phyloP scores from a whole-genome alignment of 2,888 invertebrate genomes.

The Volucella inanis region DNA sequence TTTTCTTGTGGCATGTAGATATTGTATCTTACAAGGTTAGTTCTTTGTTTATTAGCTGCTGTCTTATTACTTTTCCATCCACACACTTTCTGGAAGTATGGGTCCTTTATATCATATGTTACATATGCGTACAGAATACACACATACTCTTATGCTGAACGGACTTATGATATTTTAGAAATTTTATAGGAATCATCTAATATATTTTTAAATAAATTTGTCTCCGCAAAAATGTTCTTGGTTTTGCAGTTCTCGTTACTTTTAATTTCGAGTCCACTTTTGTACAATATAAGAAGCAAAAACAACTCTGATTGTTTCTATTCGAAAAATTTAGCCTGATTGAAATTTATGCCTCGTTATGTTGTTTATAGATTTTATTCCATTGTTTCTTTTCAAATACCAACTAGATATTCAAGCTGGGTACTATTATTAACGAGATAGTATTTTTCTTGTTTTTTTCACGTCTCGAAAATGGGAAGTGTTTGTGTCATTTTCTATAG shows the following conservation, averaged over 20 bases:
- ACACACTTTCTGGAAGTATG: neutral
- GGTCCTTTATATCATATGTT: conserved; percentile 24
- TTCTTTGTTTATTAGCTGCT: conserved; percentile 42
- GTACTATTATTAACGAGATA: conserved; percentile 38
- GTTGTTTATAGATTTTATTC: conserved; percentile 12
- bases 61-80: conserved; percentile 14
- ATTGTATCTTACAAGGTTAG: neutral
- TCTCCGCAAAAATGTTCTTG: conserved; percentile 19
- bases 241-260: conserved; percentile 4
- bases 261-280: conserved; percentile 10
- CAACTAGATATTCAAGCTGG: conserved; percentile 12
- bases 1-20: neutral
- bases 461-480: conserved; percentile 32
- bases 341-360: conserved; percentile 53
- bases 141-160: neutral
- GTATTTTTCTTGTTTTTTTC: conserved; percentile 35
- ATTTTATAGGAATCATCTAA: neutral
- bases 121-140: conserved; percentile 23
- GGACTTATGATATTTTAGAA: neutral
- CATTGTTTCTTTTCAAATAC: conserved; percentile 9
- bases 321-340: conserved; percentile 52
- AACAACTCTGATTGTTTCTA: conserved; percentile 40
- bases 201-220: conserved; percentile 38
- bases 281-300: conserved; percentile 5
- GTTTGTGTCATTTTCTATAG: conserved; percentile 40